Evolutionary conservation across 2,888 invertebrate genomes (phyloP), one percentile per base, ranked within the genome.

Genomic region (Caenorhabditis sp.): DNA sequence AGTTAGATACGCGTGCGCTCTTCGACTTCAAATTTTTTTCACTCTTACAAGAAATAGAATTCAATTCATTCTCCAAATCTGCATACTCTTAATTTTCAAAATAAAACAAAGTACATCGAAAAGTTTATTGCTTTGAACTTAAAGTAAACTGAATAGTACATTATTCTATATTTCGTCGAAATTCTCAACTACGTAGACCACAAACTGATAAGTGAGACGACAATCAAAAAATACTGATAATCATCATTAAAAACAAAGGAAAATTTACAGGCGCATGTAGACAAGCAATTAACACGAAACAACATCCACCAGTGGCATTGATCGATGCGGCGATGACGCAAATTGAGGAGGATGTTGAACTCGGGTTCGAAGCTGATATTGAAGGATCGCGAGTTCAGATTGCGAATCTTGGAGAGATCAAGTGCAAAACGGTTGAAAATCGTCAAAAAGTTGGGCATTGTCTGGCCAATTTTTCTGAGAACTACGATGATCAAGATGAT

Each of bases 281-380:
- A 8, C 21, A 50, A 53, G 26, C 53, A 23, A 20, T 17, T 20
- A 21, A 56, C 20, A 27, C 52, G 5, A 23, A 26, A 17, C 17
- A 26, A 4, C 3, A 56, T 26, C 17, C 21, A n/a, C 31, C 31
- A 7, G 5, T 21, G 4, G 5, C 17, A n/a, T 38, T 59, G 10
- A n/a, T 59, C 59, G n/a, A 38, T 23, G 12, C 17, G 26, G 17
- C 73, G 8, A 49, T 63, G 59, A 27, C 66, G 17, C 50, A 69
- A 49, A 62, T 74, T 2, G 70, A 74, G 20, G 78, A 78, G 31
- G 80, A 78, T 54, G 67, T 71, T 1, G 70, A 71, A 52, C 56
- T 81, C 21, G 71, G 68, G 23, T 68, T 81, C 59, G 73, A 81
- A 38, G 68, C 70, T 10, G 81, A 81, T 57, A 63, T 78, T n/a